Evolutionary conservation across 1,140 invertebrate species (phyloP), one percentile per base, ranked within the genome.

Genomic region (Melipona quadrifasciata): DNA sequence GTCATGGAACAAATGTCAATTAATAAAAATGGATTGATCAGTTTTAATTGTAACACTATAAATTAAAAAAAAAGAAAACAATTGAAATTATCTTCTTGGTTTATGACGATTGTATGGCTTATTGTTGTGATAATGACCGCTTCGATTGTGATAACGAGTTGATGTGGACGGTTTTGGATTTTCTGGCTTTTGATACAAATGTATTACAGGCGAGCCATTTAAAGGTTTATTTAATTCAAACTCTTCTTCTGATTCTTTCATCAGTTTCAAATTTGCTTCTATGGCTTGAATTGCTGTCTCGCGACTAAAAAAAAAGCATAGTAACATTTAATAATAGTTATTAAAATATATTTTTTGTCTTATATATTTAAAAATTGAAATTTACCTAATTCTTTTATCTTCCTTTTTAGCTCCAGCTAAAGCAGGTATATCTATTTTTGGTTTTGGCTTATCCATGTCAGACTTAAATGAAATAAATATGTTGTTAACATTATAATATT

Each of bases 261-360:
- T 97, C 90, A 97, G 94, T 90, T 97, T 98, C 4, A 98, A 93
- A 94, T 98, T 98, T 2, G 97, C 97, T 93, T 98, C 97, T 84
- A 98, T 98, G 4, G 97, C 97, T 90, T 97, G 96, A 87, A 98
- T 98, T 84, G 97, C 97, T 51, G 96, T 97, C 90, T 96, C 95
- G 88, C 97, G 96, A 93, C 97, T 98, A 55, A 77, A 77, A 47
- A n/a, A 92, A 79, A 19, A 53, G 53, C 31, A 34, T n/a, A 24
- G 57, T 70, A 27, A 14, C 51, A 24, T 64, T 51, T 75, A 24
- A 67, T 58, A 57, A 39, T 24, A 68, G 14, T 72, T 17, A 61
- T 53, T 57, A 61, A 24, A 57, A 73, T 24, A 64, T 55, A 61
- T 68, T 58, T 72, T 39, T 34, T 24, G n/a, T 67, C 6, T 34